Conservation (phyloP, 2,113 vertebrate genomes). For the Mellivora capensis region DNA sequence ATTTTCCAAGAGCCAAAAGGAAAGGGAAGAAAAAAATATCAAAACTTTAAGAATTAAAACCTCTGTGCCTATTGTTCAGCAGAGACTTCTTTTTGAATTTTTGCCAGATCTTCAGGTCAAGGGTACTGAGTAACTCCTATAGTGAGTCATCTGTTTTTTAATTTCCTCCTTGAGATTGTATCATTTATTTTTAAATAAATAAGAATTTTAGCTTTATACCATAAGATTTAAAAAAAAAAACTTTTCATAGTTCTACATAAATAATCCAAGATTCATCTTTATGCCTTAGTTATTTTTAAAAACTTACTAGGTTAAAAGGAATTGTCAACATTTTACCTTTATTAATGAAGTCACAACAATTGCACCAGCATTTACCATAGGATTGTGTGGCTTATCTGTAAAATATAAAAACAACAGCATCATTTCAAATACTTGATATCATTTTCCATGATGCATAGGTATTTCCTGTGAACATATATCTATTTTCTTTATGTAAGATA, state of each 20-base stretch:
- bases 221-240: conserved; percentile 59
- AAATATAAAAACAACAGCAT: conserved; percentile 49
- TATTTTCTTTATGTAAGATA: neutral
- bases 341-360: conserved; percentile 98
- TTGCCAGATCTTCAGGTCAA: conserved; percentile 41
- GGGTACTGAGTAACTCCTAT: conserved; percentile 11
- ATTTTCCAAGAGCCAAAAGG: conserved; percentile 43
- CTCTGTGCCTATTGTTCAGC: conserved; percentile 5
- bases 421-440: conserved; percentile 11
- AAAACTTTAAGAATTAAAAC: conserved; percentile 36
- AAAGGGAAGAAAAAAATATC: neutral
- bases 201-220: neutral
- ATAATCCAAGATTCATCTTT: conserved; percentile 27
- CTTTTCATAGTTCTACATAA: conserved; percentile 16
- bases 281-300: conserved; percentile 29
- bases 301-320: conserved; percentile 68
- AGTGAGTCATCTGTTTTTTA: conserved; percentile 55
- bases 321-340: conserved; percentile 89
- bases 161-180: conserved; percentile 18
- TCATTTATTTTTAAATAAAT: conserved; percentile 12
- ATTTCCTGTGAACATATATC: neutral
- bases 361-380: conserved; percentile 99
- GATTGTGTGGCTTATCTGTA: conserved; percentile 98
- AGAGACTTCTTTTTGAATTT: conserved; percentile 43
- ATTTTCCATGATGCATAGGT: neutral